Evolutionary conservation across 1,140 invertebrate genomes (phyloP).

Genomic region (Parasteatoda tepidariorum): DNA sequence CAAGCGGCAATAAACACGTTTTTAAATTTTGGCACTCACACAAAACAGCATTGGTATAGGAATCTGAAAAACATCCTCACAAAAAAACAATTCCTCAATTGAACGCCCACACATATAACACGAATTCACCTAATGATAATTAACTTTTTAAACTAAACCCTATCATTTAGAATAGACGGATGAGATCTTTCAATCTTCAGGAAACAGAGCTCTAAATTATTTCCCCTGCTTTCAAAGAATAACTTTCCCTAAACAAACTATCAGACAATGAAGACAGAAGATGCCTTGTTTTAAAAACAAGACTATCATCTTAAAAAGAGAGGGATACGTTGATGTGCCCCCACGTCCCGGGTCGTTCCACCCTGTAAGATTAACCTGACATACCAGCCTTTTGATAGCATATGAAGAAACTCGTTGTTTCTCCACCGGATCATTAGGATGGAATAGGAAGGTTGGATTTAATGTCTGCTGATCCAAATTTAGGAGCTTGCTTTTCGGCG

Average conservation of each 20-base stretch:
- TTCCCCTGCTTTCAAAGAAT: background rate
- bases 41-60: too few species aligned
- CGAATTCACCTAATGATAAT: background rate
- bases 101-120: too few species aligned
- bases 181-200: background rate
- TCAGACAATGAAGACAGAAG: constrained; percentile 8
- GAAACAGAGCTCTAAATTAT: constrained; percentile 1
- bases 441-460: background rate
- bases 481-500: constrained; percentile 28
- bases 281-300: background rate
- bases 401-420: constrained; percentile 27
- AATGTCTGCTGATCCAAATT: constrained; percentile 38
- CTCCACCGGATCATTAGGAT: constrained; percentile 12
- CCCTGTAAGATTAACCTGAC: constrained; percentile 48
- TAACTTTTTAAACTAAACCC: background rate
- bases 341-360: constrained; percentile 24
- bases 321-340: background rate
- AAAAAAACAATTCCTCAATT: too few species aligned
- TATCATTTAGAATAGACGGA: background rate
- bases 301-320: background rate
- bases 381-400: constrained; percentile 11
- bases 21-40: too few species aligned
- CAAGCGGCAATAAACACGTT: too few species aligned
- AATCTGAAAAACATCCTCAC: too few species aligned
- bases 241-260: constrained; percentile 26